A percentile compares a stretch with the other conserved stretches of the same genome.
These are phyloP conservation scores for Proisotoma minuta DNA, from an alignment of 2,888 invertebrate species.

Conservation along the genomic window DNA sequence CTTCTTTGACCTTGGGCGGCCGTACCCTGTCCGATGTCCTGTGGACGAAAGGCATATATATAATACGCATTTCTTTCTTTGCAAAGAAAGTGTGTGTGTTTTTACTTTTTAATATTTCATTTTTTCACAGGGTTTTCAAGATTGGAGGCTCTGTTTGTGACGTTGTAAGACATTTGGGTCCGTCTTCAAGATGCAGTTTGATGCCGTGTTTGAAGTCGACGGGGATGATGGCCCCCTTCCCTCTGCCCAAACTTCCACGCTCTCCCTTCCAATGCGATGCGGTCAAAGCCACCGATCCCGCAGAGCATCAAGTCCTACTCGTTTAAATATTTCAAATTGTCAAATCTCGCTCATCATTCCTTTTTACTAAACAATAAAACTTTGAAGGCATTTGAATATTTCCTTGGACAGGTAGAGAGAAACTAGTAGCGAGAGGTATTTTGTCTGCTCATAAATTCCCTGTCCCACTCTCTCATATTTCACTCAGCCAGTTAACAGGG, in stretches of 20 bases:
- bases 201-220: constrained; percentile 42
- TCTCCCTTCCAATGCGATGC: constrained; percentile 41
- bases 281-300: constrained; percentile 23
- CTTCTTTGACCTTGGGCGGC: constrained; percentile 39
- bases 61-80: background rate
- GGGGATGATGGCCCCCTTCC: constrained; percentile 32
- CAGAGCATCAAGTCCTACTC: constrained; percentile 34
- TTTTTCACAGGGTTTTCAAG: constrained; percentile 37
- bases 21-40: constrained; percentile 40
- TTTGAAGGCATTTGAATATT: too few species aligned
- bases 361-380: too few species aligned
- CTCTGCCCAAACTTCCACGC: constrained; percentile 35
- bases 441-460: too few species aligned
- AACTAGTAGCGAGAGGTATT: background rate
- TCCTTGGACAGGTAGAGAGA: background rate
- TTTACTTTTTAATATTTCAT: background rate
- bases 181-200: constrained; percentile 30
- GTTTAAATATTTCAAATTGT: too few species aligned
- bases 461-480: too few species aligned
- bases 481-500: background rate
- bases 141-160: constrained; percentile 32
- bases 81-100: background rate
- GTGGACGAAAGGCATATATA: constrained; percentile 40
- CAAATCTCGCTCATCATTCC: too few species aligned
- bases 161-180: constrained; percentile 34